Evolutionary conservation across 2,888 invertebrate species (phyloP), one percentile per base, ranked within the genome.

Genomic region (Lymantria monacha): DNA sequence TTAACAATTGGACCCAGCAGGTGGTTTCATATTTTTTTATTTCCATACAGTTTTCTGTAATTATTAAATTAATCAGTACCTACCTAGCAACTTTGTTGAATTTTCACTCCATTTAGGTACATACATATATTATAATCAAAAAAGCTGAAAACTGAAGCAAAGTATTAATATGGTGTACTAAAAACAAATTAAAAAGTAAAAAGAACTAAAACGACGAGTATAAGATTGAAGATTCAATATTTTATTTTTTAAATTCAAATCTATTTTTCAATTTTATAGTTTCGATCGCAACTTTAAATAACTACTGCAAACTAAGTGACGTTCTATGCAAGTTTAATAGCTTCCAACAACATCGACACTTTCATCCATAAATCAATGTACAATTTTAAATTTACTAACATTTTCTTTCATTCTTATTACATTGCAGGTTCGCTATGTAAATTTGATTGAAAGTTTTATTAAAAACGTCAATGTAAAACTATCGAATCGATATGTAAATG

Each of bases 261-360:
- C 59, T 63, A 74, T 62, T 67, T 72, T 69, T 74, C 75, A 77
- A 79, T 80, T 75, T 77, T 75, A 77, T 70, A 69, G 59, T 74
- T 74, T 70, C 71, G 61, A 71, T 69, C 73, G 57, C 76, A 85
- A 85, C 79, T 86, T 83, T 82, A 85, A 84, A 86, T 86, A 84
- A 84, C 82, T 79, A 74, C 69, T 72, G 74, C 75, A 74, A 76
- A 81, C 79, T 74, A 63, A n/a, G 63, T 55, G 59, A 59, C 70
- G 51, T 53, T 65, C 75, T 72, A 76, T 81, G 79, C 74, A 78
- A 81, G 67, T 81, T 80, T 80, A 75, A 82, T 79, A 75, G 74
- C 68, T 66, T 70, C 60, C 63, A 72, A 69, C 69, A 63, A 61
- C 66, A 66, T 62, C 57, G 61, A 64, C 60, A 63, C 53, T 58